These are phyloP conservation scores for Neostethus bicornis DNA, from an alignment of 2,797 vertebrate genomes.

Conservation along the genomic window DNA sequence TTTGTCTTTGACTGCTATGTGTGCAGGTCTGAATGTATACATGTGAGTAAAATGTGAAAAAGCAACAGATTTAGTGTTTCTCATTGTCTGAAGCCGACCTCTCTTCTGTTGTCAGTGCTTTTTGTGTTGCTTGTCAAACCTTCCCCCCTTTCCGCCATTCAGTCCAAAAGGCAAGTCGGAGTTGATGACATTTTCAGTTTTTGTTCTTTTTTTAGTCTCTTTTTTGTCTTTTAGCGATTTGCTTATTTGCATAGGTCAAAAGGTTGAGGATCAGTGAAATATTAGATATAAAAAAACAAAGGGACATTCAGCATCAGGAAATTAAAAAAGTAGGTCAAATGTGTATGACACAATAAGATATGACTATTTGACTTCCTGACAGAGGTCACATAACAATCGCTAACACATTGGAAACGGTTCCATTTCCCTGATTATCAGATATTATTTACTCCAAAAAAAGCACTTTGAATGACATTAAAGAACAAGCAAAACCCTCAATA, in stretches of 20 bases:
- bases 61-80: slow-evolving; percentile 73
- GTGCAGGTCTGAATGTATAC: slow-evolving; percentile 63
- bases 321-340: slow-evolving; percentile 79
- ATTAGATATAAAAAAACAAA: slow-evolving; percentile 69
- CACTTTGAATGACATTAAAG: slow-evolving; percentile 73
- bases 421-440: slow-evolving; percentile 94
- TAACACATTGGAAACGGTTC: slow-evolving; percentile 87
- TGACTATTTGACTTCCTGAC: slow-evolving; percentile 84
- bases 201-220: slow-evolving; percentile 41
- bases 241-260: slow-evolving; percentile 83
- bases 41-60: slow-evolving; percentile 68
- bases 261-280: slow-evolving; percentile 64
- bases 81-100: slow-evolving; percentile 70
- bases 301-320: slow-evolving; percentile 91
- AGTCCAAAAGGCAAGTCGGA: slow-evolving; percentile 71
- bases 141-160: slow-evolving; percentile 50
- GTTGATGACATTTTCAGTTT: slow-evolving; percentile 70
- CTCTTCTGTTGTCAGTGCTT: slow-evolving; percentile 73
- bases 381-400: slow-evolving; percentile 78
- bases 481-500: slow-evolving; percentile 73
- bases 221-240: slow-evolving; percentile 66
- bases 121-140: slow-evolving; percentile 80
- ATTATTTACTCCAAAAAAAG: slow-evolving; percentile 74
- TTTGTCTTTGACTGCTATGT: slow-evolving; percentile 71
- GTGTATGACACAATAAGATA: slow-evolving; percentile 79